These are phyloP conservation scores for Aphyosemion australe DNA, from an alignment of 2,113 vertebrate species.

Conservation along the genomic window DNA sequence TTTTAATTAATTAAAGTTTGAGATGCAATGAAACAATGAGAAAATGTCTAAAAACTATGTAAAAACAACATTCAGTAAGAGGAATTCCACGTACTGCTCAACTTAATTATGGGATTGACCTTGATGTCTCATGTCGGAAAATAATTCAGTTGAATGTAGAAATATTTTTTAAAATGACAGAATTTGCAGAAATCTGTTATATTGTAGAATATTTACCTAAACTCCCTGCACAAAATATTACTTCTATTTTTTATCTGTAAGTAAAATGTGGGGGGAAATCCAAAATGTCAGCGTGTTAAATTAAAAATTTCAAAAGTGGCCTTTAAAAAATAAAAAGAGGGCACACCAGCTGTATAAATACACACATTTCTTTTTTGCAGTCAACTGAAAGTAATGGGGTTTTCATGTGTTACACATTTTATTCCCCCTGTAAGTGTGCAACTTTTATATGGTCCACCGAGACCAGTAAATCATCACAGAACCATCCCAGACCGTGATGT, in stretches of 20 bases:
- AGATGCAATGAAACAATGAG: too few species aligned
- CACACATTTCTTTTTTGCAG: neutral
- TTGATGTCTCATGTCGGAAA: neutral
- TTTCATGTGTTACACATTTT: conserved; percentile 14
- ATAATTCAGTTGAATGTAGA: neutral
- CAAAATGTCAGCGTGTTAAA: conserved; percentile 7
- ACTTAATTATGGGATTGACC: neutral
- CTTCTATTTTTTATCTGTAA: conserved; percentile 13
- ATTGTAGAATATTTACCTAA: conserved; percentile 36
- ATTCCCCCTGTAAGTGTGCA: conserved; percentile 20
- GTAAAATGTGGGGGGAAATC: conserved; percentile 10
- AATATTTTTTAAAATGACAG: neutral
- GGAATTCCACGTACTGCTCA: neutral
- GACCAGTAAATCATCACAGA: conserved; percentile 28
- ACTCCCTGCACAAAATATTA: conserved; percentile 20
- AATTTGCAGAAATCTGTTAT: neutral
- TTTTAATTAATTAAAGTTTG: too few species aligned
- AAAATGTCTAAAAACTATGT: too few species aligned
- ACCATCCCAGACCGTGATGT: conserved; percentile 41
- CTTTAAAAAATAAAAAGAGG: neutral
- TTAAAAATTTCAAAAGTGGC: neutral
- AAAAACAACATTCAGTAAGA: too few species aligned
- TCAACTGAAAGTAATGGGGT: conserved; percentile 13
- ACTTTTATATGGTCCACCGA: conserved; percentile 33
- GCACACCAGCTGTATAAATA: conserved; percentile 8